Percentiles rank a stretch among this genome's conserved stretches.
Conservation (phyloP, 2,888 invertebrate species). For the Tanypteryx hageni region DNA sequence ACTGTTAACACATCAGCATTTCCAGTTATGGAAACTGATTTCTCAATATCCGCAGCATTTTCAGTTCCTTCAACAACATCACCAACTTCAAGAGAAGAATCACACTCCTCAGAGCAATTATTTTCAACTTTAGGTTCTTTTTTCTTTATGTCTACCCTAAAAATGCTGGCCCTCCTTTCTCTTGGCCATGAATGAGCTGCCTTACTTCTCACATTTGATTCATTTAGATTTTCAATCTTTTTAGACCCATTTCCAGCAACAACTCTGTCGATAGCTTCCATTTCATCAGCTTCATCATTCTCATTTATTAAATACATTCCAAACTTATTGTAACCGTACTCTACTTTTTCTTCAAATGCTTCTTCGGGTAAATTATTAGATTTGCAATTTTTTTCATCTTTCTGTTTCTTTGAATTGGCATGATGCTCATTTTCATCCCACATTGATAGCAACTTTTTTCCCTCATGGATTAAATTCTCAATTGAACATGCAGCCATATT, state of each 20-base stretch:
- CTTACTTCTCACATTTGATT: background rate
- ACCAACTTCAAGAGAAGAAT: background rate
- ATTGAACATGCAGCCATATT: background rate
- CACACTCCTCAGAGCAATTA: background rate
- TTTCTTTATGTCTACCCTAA: conserved; percentile 55
- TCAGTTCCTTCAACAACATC: background rate
- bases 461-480: background rate
- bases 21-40: background rate
- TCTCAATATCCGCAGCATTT: background rate
- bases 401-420: background rate
- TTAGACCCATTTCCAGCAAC: background rate
- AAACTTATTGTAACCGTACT: background rate
- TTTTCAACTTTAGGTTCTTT: background rate
- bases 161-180: conserved; percentile 37
- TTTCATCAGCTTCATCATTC: background rate
- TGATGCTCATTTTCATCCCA: conserved; percentile 21
- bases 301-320: conserved; percentile 38
- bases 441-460: background rate
- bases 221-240: background rate
- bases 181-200: background rate
- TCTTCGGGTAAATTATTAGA: background rate
- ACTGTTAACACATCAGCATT: background rate
- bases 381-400: background rate
- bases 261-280: background rate
- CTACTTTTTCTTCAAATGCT: background rate